Conservation (phyloP, 1,140 invertebrate genomes). For the Drosophila subobscura region DNA sequence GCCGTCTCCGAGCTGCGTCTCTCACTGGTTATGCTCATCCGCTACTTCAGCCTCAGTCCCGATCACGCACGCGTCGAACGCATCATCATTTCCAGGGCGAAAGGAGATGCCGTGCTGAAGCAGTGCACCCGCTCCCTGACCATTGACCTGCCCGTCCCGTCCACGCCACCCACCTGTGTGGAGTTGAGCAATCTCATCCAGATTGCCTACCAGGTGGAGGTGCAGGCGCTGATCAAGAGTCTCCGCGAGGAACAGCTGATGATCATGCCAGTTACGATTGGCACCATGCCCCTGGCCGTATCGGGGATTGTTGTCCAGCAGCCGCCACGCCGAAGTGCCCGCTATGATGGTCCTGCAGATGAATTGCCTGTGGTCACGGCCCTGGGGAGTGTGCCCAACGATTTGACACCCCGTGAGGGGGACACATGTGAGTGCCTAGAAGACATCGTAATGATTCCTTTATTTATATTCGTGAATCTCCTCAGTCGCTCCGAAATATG, state of each 20-base stretch:
- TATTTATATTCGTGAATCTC: neutral
- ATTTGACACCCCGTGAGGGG: conserved; percentile 25
- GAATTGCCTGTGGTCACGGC: conserved; percentile 61
- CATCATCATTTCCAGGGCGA: conserved; percentile 84
- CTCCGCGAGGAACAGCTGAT: conserved; percentile 84
- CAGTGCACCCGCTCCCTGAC: conserved; percentile 61
- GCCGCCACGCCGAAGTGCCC: conserved; percentile 61
- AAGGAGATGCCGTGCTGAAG: conserved; percentile 84
- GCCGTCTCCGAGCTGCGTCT: conserved; percentile 84
- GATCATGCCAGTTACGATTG: conserved; percentile 85
- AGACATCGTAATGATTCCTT: neutral
- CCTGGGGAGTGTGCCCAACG: conserved; percentile 34
- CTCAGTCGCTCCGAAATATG: conserved; percentile 63
- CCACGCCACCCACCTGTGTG: conserved; percentile 88
- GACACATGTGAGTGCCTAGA: conserved; percentile 50
- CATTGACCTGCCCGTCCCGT: conserved; percentile 85
- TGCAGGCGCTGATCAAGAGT: conserved; percentile 83
- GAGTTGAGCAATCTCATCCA: conserved; percentile 87
- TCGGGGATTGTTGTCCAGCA: conserved; percentile 67
- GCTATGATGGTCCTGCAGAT: conserved; percentile 44
- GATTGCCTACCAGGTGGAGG: conserved; percentile 88
- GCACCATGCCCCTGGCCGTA: conserved; percentile 84
- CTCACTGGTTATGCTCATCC: conserved; percentile 84
- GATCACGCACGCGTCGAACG: conserved; percentile 85
- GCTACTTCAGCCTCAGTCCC: conserved; percentile 84